Conservation (phyloP, 1,140 invertebrate genomes). For the Lasioglossum baleicum region DNA sequence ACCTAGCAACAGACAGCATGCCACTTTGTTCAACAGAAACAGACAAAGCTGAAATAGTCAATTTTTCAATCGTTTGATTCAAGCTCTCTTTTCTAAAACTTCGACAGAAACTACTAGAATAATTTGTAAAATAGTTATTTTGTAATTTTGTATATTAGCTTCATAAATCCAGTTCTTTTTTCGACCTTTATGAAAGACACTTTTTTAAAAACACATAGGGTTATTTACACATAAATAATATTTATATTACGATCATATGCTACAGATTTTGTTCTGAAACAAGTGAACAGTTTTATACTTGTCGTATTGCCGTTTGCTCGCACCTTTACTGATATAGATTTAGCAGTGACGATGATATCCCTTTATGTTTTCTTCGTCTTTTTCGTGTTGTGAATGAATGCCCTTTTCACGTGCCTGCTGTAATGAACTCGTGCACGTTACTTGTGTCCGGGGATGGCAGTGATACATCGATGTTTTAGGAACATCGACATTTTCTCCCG, state of each 20-base stretch:
- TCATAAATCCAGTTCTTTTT: no score
- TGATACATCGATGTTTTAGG: no score
- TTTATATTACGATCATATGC: no score
- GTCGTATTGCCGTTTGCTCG: not conserved
- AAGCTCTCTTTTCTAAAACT: not conserved
- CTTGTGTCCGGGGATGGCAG: no score
- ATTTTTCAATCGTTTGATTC: not conserved
- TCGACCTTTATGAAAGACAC: no score
- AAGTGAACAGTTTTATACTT: conserved; percentile 2
- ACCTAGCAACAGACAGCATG: not conserved
- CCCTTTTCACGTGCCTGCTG: not conserved
- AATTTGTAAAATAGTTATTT: not conserved
- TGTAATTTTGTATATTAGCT: no score
- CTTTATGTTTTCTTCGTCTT: not conserved
- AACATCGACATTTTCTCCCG: no score
- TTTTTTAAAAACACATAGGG: no score
- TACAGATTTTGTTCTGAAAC: no score
- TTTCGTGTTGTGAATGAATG: conserved; percentile 4
- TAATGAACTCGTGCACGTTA: not conserved
- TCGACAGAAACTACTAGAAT: not conserved
- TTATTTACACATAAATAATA: no score
- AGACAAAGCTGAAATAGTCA: not conserved
- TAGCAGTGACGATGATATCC: not conserved
- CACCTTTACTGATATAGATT: conserved; percentile 12
- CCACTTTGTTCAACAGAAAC: not conserved